Percentiles rank a stretch among this genome's conserved stretches.
These are phyloP conservation scores for Phocides pigmalion DNA, from an alignment of 1,140 invertebrate species.

Conservation along the genomic window DNA sequence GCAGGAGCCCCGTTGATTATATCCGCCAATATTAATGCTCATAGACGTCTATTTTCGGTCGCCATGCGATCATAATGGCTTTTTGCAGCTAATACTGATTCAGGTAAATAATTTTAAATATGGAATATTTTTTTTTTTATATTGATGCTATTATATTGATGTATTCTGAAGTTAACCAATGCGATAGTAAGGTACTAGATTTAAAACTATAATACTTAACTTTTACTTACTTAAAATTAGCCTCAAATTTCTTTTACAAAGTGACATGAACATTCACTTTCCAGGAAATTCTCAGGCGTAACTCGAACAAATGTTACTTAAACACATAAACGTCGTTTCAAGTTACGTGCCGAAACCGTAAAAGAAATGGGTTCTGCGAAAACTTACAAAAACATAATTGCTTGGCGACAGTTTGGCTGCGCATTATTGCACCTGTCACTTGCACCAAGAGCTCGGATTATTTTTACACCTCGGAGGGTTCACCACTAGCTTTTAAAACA, in stretches of 20 bases:
- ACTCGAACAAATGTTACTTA: background rate
- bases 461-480: background rate
- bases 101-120: too few species aligned
- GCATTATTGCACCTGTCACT: conserved; percentile 6
- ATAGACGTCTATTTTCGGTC: too few species aligned
- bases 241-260: background rate
- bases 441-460: background rate
- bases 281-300: background rate
- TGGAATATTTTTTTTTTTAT: too few species aligned
- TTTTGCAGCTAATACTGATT: background rate
- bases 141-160: too few species aligned
- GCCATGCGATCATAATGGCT: background rate
- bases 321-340: background rate
- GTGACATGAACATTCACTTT: background rate
- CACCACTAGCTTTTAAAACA: background rate
- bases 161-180: too few species aligned
- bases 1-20: conserved; percentile 9
- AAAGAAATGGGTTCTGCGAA: conserved; percentile 1
- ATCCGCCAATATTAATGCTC: background rate
- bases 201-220: too few species aligned
- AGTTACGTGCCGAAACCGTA: conserved; percentile 1
- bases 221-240: background rate
- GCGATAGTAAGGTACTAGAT: too few species aligned
- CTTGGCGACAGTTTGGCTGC: background rate
- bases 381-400: conserved; percentile 2